Evolutionary conservation across 2,113 vertebrate species (phyloP), one percentile per base, ranked within the genome.

Genomic region (Calidris pygmaea): DNA sequence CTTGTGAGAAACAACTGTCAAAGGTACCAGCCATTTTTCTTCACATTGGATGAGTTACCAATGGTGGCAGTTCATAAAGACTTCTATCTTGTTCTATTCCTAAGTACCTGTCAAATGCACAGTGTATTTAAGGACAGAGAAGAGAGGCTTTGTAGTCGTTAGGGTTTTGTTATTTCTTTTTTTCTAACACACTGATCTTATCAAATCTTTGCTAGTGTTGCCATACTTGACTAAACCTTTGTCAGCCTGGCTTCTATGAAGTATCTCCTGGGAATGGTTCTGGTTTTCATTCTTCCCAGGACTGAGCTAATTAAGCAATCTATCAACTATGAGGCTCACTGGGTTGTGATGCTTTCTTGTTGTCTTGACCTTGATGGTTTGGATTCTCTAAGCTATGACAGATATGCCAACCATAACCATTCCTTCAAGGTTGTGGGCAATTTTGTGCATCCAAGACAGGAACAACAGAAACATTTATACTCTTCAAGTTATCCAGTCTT

Each of bases 241-340:
- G 91, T 93, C 96, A 97, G 89, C 58, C 70, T 95, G 71, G 48
- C 32, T 70, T 89, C 91, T 84, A 50, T 1, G 0, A 95, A 87
- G 26, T 39, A 91, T 93, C 95, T 95, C 89, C 72, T 93, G 84
- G 84, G 96, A 95, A 95, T 14, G 3, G 35, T 70, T 93, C 23
- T 59, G 17, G 34, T 23, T 95, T 95, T 94, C 71, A 91, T 92
- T 97, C 85, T 96, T 96, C 90, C 85, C 83, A 85, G 58, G 55
- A 85, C 72, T 60, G 63, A 91, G 52, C 96, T 97, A 98, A 98
- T 98, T 96, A 97, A 97, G 93, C 76, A 96, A 97, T 98, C 90
- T 93, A 97, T 98, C 97, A 98, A 12, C 62, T 60, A 5, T 72
- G 86, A 95, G 86, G 39, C 17, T 93, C 29, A 5, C 71, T 82